Conservation (phyloP, 2,113 vertebrate genomes). For the Mastomys natalensis region DNA sequence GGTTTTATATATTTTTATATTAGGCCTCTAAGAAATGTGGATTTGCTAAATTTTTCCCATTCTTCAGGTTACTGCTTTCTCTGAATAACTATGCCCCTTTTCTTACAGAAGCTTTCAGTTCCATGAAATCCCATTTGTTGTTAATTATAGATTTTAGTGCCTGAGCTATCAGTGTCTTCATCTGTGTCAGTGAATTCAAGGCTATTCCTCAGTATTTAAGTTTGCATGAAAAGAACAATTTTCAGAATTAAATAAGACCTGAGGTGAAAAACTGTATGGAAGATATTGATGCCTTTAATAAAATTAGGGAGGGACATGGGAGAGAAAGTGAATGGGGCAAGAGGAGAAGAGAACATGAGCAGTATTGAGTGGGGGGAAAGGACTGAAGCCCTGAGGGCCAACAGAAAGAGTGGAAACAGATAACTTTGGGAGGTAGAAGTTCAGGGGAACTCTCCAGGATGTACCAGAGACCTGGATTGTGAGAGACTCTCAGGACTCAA, state of each 20-base stretch:
- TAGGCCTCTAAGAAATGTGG: background rate
- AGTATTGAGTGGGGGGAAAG: no score
- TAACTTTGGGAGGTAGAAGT: no score
- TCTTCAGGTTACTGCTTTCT: background rate
- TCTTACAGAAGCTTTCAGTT: background rate
- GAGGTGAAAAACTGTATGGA: background rate
- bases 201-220: background rate
- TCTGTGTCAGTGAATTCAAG: background rate
- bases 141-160: no score
- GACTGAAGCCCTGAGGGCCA: no score
- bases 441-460: no score
- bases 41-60: background rate
- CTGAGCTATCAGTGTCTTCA: background rate
- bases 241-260: background rate
- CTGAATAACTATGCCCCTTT: background rate
- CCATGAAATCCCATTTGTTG: background rate
- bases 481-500: no score
- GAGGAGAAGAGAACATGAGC: no score
- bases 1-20: background rate
- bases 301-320: no score
- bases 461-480: no score
- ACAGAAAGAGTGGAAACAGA: no score
- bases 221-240: background rate
- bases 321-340: no score
- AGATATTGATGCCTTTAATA: background rate